Base-by-base conservation (phyloP, 2,797 vertebrate genomes). In the Bryconaethiops microstoma region DNA sequence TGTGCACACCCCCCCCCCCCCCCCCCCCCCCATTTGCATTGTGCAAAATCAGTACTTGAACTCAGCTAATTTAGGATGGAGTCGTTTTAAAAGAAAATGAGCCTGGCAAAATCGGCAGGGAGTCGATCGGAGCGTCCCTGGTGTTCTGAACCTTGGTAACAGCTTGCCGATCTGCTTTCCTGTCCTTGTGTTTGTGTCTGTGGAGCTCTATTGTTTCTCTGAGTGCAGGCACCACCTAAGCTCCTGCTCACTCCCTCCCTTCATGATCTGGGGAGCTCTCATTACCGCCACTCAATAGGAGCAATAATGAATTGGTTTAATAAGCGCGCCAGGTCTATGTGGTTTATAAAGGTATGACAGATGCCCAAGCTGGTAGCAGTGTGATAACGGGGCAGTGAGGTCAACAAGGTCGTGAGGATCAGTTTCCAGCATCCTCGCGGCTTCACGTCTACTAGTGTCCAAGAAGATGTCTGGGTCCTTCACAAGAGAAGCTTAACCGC, bases 281-380 rank as follows among this genome's bases (percentile, higher is more conserved):
- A 83, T 82, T 87, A 82, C 64, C 54, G n/a, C 2, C 62, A 89
- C 88, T 94, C 92, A 87, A 93, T 93, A 92, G 87, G 84, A 87
- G 89, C 76, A 90, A 90, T 94, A 95, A 95, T 94, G 92, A 93
- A 93, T 94, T 91, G 88, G 88, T 94, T 94, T 94, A 94, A 93
- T 95, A 94, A 93, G 93, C 89, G 68, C 87, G 88, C 23, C 83
- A 89, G 91, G 92, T 92, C 92, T 91, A 93, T 93, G 89, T 85
- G 85, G 88, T 91, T 94, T 94, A 94, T 92, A 91, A 94, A 94
- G 91, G 92, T 88, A 88, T 92, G 92, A 93, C 90, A 88, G 92
- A 92, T 74, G 40, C 63, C 88, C 59, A 85, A 84, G 76, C 87
- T 83, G 83, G 82, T 88, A 92, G 91, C 86, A 82, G 90, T 87